These are phyloP conservation scores for Caenorhabditis panamensis DNA, from an alignment of 2,888 invertebrate species.

Conservation along the genomic window DNA sequence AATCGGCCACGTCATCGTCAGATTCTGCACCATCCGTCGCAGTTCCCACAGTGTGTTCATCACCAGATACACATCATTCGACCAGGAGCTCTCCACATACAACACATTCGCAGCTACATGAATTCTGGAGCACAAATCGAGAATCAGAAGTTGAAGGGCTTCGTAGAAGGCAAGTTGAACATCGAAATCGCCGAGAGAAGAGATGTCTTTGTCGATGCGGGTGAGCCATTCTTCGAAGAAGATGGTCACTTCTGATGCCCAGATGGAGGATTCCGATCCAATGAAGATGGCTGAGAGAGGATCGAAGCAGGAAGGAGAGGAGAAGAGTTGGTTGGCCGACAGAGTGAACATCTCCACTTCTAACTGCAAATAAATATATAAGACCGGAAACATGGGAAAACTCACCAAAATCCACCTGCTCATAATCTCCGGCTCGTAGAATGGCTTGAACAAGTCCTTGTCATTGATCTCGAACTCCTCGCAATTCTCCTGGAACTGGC, in stretches of 20 bases:
- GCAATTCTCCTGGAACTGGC: slow-evolving; percentile 22
- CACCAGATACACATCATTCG: slow-evolving; percentile 52
- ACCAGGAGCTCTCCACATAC: slow-evolving; percentile 41
- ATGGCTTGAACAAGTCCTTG: slow-evolving; percentile 39
- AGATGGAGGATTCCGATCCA: not conserved
- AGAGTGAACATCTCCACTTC: slow-evolving; percentile 54
- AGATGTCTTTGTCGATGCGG: slow-evolving; percentile 22
- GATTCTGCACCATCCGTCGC: slow-evolving; percentile 24
- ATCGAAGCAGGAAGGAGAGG: slow-evolving; percentile 15
- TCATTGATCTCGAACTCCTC: slow-evolving; percentile 33
- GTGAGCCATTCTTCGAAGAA: slow-evolving; percentile 56
- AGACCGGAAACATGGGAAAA: not conserved
- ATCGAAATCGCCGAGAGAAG: slow-evolving; percentile 24
- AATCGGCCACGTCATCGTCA: slow-evolving; percentile 47
- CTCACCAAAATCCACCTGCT: slow-evolving; percentile 36
- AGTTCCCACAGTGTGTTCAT: slow-evolving; percentile 57
- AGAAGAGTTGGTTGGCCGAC: slow-evolving; percentile 13
- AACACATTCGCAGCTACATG: slow-evolving; percentile 13
- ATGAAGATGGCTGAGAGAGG: slow-evolving; percentile 26
- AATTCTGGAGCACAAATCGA: slow-evolving; percentile 37
- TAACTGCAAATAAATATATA: slow-evolving; percentile 8
- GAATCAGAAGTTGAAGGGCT: slow-evolving; percentile 21
- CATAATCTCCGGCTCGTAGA: slow-evolving; percentile 47
- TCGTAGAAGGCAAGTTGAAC: slow-evolving; percentile 43
- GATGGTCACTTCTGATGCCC: slow-evolving; percentile 52